These are phyloP conservation scores for Heteractis magnifica DNA, from an alignment of 92 coral and sea anemone genomes.

Conservation along the genomic window DNA sequence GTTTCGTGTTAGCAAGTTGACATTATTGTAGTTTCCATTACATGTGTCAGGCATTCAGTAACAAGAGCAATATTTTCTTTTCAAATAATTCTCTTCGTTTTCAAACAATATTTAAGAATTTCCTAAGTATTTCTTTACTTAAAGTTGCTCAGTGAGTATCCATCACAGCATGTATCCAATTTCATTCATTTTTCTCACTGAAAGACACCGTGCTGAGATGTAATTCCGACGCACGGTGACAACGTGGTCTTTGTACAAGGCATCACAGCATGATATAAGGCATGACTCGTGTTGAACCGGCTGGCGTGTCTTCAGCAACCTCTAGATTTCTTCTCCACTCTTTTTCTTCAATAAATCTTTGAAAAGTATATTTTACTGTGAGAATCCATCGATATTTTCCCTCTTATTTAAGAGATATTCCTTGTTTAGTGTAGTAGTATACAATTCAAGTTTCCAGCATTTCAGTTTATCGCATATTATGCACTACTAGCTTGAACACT, in stretches of 20 bases:
- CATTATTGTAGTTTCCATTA: neutral
- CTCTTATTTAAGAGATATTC: no score
- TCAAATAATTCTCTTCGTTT: neutral
- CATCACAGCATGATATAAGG: neutral
- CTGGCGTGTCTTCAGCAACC: no score
- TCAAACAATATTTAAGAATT: neutral
- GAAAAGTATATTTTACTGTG: neutral
- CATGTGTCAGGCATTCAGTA: neutral
- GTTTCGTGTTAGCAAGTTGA: neutral
- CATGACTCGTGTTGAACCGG: neutral
- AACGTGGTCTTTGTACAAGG: neutral
- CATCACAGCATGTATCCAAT: neutral
- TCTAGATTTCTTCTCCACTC: neutral
- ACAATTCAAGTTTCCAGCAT: no score
- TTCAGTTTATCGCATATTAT: no score
- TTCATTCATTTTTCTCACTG: neutral
- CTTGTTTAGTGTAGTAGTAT: no score
- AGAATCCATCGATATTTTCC: no score
- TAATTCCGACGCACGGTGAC: neutral
- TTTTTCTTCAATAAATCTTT: neutral
- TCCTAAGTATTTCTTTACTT: neutral
- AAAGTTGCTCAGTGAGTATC: neutral
- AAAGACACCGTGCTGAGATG: conserved; percentile 2
- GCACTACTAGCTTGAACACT: no score
- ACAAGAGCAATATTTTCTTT: neutral